Evolutionary conservation across 2,113 vertebrate genomes (phyloP), one percentile per base, ranked within the genome.

Genomic region (Zingel zingel): DNA sequence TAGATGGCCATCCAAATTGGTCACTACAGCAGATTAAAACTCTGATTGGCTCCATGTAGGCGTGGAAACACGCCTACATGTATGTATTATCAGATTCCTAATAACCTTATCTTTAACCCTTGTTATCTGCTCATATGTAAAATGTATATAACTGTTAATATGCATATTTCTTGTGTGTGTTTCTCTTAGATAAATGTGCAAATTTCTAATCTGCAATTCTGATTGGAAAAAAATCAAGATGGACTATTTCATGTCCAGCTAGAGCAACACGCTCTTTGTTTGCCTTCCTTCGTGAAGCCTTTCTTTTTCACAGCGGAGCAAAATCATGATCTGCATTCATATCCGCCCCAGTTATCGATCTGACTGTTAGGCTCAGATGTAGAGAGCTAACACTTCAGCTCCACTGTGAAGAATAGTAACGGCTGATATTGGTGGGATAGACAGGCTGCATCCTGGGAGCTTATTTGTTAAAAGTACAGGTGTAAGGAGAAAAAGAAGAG

Each of bases 391-490:
- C 76, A 67, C 81, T 90, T 81, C 50, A 74, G 45, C 81, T 81
- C 56, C 62, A 66, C 65, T 12, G 74, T 75, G 80, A 81, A 59
- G 77, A 81, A 85, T 58, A 45, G 72, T 65, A 86, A 74, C 30
- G 63, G 54, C 72, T 83, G 73, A 79, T 84, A 70, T 75, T 45
- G 68, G 78, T 66, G 54, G 74, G 80, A 81, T 66, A 83, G 92
- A 91, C 88, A 73, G 84, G 59, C 47, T 67, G 82, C 85, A 90
- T 85, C 93, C 43, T 85, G 93, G 93, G 92, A 93, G 74, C 91
- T 93, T 87, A 91, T 94, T 93, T 94, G 92, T 93, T 85, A 78
- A 82, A 86, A 83, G 88, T 88, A 71, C 90, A 92, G 91, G 87
- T 92, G 89, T 86, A 75, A 87, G 84, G 68, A 83, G 70, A 75